A percentile compares a stretch with the other conserved stretches of the same genome.
phyloP scores from a whole-genome alignment of 2,113 vertebrate species.

The Albula glossodonta region DNA sequence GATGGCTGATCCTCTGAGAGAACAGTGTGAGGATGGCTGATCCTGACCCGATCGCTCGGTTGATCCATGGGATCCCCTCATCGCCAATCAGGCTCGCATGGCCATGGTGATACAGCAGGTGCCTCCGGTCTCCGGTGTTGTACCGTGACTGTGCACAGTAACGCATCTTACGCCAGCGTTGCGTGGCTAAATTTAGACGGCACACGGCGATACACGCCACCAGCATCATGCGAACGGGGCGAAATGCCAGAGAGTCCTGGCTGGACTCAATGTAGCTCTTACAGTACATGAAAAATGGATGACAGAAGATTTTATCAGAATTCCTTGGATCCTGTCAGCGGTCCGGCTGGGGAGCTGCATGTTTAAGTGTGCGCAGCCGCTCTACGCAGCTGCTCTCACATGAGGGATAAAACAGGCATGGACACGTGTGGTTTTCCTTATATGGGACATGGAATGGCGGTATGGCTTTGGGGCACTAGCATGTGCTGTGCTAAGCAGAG shows the following conservation, averaged over 20 bases:
- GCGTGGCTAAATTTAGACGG: not conserved
- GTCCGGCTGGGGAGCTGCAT: not conserved
- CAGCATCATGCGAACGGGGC: not conserved
- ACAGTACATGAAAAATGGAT: slow-evolving; percentile 31
- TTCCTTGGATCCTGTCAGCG: slow-evolving; percentile 39
- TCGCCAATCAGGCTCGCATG: too few relatives aligned
- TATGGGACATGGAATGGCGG: too few relatives aligned
- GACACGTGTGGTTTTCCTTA: too few relatives aligned
- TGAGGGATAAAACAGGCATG: not conserved
- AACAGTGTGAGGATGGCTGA: too few relatives aligned
- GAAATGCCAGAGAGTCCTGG: not conserved
- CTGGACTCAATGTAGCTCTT: slow-evolving; percentile 33
- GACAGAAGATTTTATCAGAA: slow-evolving; percentile 32
- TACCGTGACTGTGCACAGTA: not conserved
- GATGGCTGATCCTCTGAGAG: too few relatives aligned
- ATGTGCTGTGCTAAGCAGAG: too few relatives aligned
- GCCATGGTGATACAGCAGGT: too few relatives aligned
- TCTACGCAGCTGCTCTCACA: not conserved
- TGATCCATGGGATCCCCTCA: too few relatives aligned
- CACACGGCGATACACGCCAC: not conserved
- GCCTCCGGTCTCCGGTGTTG: not conserved
- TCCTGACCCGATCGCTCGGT: too few relatives aligned
- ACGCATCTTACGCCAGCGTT: not conserved
- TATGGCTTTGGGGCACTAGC: too few relatives aligned
- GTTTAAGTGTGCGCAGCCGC: not conserved